phyloP scores from a whole-genome alignment of 1,140 invertebrate genomes.

The Heliothis virescens region DNA sequence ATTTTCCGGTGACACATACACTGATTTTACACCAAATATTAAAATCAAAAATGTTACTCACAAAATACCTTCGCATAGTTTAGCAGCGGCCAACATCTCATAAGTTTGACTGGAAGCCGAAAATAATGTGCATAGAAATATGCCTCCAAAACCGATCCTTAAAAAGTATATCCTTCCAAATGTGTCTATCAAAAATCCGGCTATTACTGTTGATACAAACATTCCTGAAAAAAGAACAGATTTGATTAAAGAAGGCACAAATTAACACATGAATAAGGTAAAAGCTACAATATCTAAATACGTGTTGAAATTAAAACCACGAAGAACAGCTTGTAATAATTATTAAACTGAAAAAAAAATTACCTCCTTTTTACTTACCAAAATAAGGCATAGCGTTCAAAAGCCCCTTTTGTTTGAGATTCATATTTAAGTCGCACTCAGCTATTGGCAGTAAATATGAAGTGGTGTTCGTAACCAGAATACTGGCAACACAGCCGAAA shows the following conservation, averaged over 20 bases:
- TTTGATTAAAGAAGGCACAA: too few relatives aligned
- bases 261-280: too few relatives aligned
- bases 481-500: slow-evolving; percentile 86
- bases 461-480: slow-evolving; percentile 88
- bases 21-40: neutral
- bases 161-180: slow-evolving; percentile 90
- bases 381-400: slow-evolving; percentile 88
- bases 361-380: slow-evolving; percentile 83
- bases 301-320: too few relatives aligned
- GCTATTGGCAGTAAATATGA: slow-evolving; percentile 89
- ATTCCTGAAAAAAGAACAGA: slow-evolving; percentile 88
- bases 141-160: slow-evolving; percentile 88
- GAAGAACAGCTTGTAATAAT: too few relatives aligned
- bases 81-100: slow-evolving; percentile 88
- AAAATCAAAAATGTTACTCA: slow-evolving; percentile 81
- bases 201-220: slow-evolving; percentile 91
- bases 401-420: slow-evolving; percentile 88
- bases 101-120: slow-evolving; percentile 90
- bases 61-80: slow-evolving; percentile 92
- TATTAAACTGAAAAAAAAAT: too few relatives aligned
- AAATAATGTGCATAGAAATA: slow-evolving; percentile 89
- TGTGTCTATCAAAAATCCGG: slow-evolving; percentile 92
- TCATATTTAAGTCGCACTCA: slow-evolving; percentile 89
- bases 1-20: too few relatives aligned
- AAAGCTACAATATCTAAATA: too few relatives aligned